These are phyloP conservation scores for Chelon auratus DNA, from an alignment of 2,797 vertebrate species.

Conservation along the genomic window DNA sequence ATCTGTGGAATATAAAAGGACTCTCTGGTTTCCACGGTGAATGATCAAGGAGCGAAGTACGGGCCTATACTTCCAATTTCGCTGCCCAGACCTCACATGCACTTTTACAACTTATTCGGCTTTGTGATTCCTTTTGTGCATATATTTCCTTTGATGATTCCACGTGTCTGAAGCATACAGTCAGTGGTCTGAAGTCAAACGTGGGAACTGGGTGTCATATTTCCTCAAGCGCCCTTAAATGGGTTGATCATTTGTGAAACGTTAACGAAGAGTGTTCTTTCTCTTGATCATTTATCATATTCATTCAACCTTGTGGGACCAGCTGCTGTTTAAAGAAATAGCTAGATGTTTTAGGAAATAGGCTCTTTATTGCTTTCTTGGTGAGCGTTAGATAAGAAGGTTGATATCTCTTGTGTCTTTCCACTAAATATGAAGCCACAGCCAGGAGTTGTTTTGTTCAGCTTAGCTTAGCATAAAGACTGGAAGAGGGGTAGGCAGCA, in stretches of 20 bases:
- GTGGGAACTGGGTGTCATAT: neutral
- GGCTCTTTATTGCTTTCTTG: neutral
- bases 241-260: neutral
- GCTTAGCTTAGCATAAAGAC: too few species aligned
- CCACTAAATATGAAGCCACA: neutral
- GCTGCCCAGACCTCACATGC: slow-evolving; percentile 11
- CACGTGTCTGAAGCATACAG: neutral
- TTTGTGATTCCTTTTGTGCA: slow-evolving; percentile 41
- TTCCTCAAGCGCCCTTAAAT: neutral
- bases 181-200: slow-evolving; percentile 5
- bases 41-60: slow-evolving; percentile 24
- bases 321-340: neutral
- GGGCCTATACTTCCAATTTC: slow-evolving; percentile 23
- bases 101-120: slow-evolving; percentile 25
- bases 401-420: neutral
- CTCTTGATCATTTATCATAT: slow-evolving; percentile 6
- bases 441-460: too few species aligned
- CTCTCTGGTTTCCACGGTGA: slow-evolving; percentile 43
- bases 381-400: neutral
- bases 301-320: neutral
- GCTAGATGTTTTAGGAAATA: neutral
- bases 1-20: slow-evolving; percentile 57
- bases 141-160: slow-evolving; percentile 22
- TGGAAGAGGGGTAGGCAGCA: too few species aligned
- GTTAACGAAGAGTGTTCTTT: slow-evolving; percentile 3